phyloP scores from a whole-genome alignment of 2,888 invertebrate species.

The Dryocosmus kuriphilus region DNA sequence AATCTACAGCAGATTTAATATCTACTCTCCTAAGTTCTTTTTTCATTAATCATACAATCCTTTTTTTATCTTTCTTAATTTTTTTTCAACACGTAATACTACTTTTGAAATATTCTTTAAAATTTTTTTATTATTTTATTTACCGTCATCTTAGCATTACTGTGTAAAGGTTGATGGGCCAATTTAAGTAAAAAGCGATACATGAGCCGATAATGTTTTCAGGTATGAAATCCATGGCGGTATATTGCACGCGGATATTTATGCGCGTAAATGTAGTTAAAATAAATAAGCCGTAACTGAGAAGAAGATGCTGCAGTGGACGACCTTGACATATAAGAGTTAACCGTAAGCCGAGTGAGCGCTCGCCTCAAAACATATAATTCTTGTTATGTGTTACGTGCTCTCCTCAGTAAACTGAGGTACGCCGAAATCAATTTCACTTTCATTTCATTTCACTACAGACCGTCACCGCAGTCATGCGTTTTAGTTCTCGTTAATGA shows the following conservation, averaged over 20 bases:
- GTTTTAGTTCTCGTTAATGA: background rate
- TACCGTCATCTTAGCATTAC: background rate
- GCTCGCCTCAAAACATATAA: background rate
- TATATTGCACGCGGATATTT: background rate
- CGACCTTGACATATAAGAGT: constrained; percentile 40
- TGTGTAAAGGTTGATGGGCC: background rate
- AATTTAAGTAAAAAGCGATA: background rate
- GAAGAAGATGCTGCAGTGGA: constrained; percentile 23
- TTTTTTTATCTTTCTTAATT: background rate
- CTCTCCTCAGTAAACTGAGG: background rate
- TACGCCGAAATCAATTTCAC: background rate
- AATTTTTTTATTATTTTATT: background rate
- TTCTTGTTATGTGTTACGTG: background rate
- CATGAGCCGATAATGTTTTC: background rate
- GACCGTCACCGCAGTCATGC: background rate
- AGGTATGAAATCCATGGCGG: background rate
- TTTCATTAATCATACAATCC: background rate
- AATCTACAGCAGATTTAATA: background rate
- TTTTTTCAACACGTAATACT: background rate
- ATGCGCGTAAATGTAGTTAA: constrained; percentile 12
- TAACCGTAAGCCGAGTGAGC: constrained; percentile 17
- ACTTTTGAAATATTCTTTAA: background rate
- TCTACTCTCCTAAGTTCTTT: background rate
- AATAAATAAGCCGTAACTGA: constrained; percentile 2
- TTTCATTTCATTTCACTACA: background rate